Evolutionary conservation across 2,797 vertebrate genomes (phyloP).

Genomic region (Melanotaenia nigrans): DNA sequence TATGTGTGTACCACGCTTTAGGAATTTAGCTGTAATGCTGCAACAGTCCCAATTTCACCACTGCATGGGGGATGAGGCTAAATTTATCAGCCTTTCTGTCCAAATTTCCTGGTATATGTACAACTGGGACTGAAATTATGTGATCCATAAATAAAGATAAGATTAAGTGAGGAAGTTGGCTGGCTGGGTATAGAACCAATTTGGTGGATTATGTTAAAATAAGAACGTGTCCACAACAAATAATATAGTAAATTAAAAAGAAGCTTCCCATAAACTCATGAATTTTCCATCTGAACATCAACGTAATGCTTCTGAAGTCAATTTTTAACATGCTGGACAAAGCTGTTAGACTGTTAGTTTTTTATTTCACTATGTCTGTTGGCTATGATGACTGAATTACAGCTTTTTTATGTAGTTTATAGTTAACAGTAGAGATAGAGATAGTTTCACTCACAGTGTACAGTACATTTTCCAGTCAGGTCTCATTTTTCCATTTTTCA

Average conservation of each 20-base stretch:
- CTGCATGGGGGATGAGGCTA: background rate
- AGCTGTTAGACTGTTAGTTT: background rate
- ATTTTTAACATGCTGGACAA: background rate
- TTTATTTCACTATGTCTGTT: background rate
- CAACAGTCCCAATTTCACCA: too few species aligned
- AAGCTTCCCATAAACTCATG: background rate
- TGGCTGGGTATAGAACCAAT: too few species aligned
- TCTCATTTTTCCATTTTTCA: background rate
- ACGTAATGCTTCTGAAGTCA: background rate
- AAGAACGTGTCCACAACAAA: background rate
- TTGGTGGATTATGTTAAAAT: background rate
- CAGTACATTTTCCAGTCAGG: background rate
- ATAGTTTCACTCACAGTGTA: background rate
- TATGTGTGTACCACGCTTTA: too few species aligned
- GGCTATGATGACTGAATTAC: background rate
- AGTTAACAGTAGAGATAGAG: background rate
- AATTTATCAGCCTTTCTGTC: background rate
- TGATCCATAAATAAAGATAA: background rate
- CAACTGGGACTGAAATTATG: background rate
- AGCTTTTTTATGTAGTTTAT: background rate
- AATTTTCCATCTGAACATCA: background rate
- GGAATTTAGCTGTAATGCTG: background rate
- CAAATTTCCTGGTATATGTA: background rate
- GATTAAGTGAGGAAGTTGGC: too few species aligned
- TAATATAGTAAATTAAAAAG: background rate